Evolutionary conservation across 2,113 vertebrate genomes (phyloP), one percentile per base, ranked within the genome.

Genomic region (Donacobius atricapilla): DNA sequence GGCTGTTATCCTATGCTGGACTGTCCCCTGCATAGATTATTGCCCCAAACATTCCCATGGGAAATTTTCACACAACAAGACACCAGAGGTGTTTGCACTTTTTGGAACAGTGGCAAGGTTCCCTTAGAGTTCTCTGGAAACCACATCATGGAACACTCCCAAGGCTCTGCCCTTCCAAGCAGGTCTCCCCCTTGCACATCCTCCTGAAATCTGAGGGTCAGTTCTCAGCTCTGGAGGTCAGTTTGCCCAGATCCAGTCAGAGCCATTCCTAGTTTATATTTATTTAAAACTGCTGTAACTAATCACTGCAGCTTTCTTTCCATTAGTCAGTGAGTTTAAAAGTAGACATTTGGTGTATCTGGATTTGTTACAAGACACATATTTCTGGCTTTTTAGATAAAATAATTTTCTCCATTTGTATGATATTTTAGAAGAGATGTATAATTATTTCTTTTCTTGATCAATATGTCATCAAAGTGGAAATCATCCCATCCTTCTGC

Each of bases 391-490:
- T 95, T 94, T 82, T 79, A 73, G 56, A 94, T n/a, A 78, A 90
- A 69, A 69, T 45, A 2, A 37, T 93, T 91, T 88, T 95, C 66
- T 92, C n/a, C 6, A 1, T 73, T 65, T 33, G 50, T 92, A 66
- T 78, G 83, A 56, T 93, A 69, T 79, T 88, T 90, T 91, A 87
- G 47, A 24, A 37, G 19, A 66, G 15, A 33, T 40, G 33, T 60
- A 61, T 69, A 90, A 83, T 96, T 89, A 65, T 89, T 96, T 86
- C 79, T 96, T 97, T 90, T 92, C 94, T 94, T 78, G 30, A 84
- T 40, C 39, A 75, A 39, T 87, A 40, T 77, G 61, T 65, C 88
- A 71, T 53, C 63, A 51, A 48, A 51, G 35, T 82, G 87, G 89
- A 94, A 94, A 84, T 96, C 66, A 65, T 83, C 28, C 47, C 14